These are phyloP conservation scores for Macquaria australasica DNA, from an alignment of 2,113 vertebrate species.

Conservation along the genomic window DNA sequence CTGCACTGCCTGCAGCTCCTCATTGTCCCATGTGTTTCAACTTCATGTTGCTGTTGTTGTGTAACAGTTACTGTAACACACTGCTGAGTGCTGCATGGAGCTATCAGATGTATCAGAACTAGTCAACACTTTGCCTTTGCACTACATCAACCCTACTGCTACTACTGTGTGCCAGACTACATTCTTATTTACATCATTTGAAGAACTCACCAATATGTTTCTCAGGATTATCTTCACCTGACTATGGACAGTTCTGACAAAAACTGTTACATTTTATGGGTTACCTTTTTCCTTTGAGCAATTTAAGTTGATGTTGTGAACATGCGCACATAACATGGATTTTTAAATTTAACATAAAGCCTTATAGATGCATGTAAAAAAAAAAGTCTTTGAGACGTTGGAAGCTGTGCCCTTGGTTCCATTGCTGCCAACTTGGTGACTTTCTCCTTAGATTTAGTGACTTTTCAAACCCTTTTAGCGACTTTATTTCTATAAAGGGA, in stretches of 20 bases:
- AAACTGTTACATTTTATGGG: too few species aligned
- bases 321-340: too few species aligned
- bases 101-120: background rate
- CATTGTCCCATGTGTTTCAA: conserved; percentile 55
- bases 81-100: conserved; percentile 23
- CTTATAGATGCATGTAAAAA: too few species aligned
- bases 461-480: too few species aligned
- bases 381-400: background rate
- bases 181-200: too few species aligned
- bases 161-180: background rate
- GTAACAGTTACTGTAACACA: conserved; percentile 63
- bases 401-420: background rate
- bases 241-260: too few species aligned
- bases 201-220: too few species aligned
- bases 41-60: conserved; percentile 72
- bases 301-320: background rate
- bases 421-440: too few species aligned
- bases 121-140: background rate
- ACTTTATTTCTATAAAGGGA: too few species aligned
- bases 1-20: conserved; percentile 54
- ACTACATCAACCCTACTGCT: background rate
- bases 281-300: background rate
- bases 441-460: too few species aligned
- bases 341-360: background rate
- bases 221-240: too few species aligned